Conservation (phyloP, 2,113 vertebrate genomes). For the Oplegnathus fasciatus region DNA sequence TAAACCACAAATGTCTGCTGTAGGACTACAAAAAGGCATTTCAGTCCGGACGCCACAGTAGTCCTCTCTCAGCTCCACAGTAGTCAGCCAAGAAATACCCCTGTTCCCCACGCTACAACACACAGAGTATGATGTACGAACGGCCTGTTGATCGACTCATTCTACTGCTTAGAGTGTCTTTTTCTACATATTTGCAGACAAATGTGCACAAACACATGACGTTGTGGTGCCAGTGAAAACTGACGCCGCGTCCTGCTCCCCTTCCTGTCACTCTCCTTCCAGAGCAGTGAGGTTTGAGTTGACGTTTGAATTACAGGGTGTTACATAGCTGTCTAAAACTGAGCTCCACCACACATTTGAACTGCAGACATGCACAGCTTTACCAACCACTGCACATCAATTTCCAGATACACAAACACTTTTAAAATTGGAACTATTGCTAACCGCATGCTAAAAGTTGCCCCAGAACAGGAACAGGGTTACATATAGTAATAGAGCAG, state of each 20-base stretch:
- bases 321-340: slow-evolving; percentile 69
- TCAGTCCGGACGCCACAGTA: neutral
- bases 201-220: slow-evolving; percentile 18
- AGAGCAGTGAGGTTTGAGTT: slow-evolving; percentile 58
- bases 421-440: slow-evolving; percentile 48
- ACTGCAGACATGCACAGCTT: slow-evolving; percentile 67
- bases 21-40: neutral
- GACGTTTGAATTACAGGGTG: slow-evolving; percentile 77
- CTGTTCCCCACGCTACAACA: neutral
- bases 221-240: slow-evolving; percentile 40
- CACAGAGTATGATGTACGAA: neutral
- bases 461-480: slow-evolving; percentile 17
- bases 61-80: neutral
- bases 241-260: slow-evolving; percentile 1
- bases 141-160: neutral
- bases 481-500: slow-evolving; percentile 12
- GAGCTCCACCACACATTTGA: slow-evolving; percentile 68
- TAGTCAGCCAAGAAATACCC: neutral
- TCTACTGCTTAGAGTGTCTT: slow-evolving; percentile 1
- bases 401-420: slow-evolving; percentile 57
- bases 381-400: slow-evolving; percentile 51
- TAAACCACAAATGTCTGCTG: neutral
- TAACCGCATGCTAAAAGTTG: slow-evolving; percentile 51
- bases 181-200: slow-evolving; percentile 13
- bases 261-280: slow-evolving; percentile 68